A percentile compares a stretch with the other conserved stretches of the same genome.
Conservation (phyloP, 1,140 invertebrate species). For the Oryctes rhinoceros region DNA sequence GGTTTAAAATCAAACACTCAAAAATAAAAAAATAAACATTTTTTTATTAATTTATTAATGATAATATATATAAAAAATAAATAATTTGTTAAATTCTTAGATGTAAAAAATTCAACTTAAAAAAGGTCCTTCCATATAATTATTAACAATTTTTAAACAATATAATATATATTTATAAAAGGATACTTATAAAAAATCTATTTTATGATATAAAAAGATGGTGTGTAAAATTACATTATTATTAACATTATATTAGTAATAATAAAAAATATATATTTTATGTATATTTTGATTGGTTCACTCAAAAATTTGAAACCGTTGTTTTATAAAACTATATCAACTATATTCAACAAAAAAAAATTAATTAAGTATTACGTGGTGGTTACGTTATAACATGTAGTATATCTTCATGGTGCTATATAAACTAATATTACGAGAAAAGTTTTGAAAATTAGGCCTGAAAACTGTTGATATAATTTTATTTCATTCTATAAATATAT, state of each 20-base stretch:
- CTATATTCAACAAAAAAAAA: neutral
- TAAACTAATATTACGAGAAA: too few species aligned
- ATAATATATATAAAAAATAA: neutral
- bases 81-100: neutral
- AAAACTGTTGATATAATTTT: conserved; percentile 21
- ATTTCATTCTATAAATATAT: neutral
- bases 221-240: neutral
- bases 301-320: neutral
- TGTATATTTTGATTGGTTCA: conserved; percentile 22
- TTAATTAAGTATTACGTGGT: neutral
- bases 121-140: neutral
- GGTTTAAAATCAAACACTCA: neutral
- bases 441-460: neutral
- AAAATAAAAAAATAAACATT: neutral
- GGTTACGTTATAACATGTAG: neutral
- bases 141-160: neutral
- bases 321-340: conserved; percentile 29
- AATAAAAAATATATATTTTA: neutral
- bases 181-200: neutral
- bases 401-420: neutral
- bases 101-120: neutral
- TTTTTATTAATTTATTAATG: neutral
- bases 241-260: neutral
- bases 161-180: neutral
- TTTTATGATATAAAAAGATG: neutral